Conservation (phyloP, 2,797 vertebrate species). For the Myotis daubentonii region DNA sequence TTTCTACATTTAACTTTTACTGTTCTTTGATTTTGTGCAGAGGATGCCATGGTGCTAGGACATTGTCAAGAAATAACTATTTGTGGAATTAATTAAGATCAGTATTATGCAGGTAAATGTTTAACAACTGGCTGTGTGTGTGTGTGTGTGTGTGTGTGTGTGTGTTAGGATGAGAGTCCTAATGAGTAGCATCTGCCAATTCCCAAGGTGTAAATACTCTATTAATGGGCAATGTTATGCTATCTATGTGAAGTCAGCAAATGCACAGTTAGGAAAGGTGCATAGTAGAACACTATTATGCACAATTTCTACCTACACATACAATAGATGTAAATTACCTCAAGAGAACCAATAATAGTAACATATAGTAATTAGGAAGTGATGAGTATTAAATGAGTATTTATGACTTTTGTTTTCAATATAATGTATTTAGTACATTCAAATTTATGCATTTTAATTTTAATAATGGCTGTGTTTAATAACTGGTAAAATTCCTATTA, state of each 20-base stretch:
- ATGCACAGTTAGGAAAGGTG: neutral
- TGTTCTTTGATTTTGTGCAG: neutral
- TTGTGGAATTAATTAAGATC: neutral
- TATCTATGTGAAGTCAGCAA: neutral
- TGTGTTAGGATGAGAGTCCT: neutral
- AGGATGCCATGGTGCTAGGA: neutral
- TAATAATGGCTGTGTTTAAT: conserved; percentile 27
- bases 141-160: too few species aligned
- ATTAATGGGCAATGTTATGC: neutral
- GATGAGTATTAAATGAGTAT: neutral
- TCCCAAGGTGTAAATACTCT: neutral
- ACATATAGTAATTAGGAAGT: neutral
- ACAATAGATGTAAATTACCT: neutral
- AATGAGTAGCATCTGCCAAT: neutral
- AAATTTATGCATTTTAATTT: conserved; percentile 10
- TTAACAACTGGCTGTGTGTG: neutral
- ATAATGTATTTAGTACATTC: conserved; percentile 14
- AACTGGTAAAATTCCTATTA: conserved; percentile 35
- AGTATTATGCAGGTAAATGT: neutral
- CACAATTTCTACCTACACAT: neutral
- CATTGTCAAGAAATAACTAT: neutral
- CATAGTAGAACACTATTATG: neutral
- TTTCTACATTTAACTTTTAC: neutral
- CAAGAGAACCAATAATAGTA: neutral
- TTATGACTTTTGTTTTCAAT: conserved; percentile 20